phyloP scores from a whole-genome alignment of 2,888 invertebrate genomes.

The Calliopum simillimum region DNA sequence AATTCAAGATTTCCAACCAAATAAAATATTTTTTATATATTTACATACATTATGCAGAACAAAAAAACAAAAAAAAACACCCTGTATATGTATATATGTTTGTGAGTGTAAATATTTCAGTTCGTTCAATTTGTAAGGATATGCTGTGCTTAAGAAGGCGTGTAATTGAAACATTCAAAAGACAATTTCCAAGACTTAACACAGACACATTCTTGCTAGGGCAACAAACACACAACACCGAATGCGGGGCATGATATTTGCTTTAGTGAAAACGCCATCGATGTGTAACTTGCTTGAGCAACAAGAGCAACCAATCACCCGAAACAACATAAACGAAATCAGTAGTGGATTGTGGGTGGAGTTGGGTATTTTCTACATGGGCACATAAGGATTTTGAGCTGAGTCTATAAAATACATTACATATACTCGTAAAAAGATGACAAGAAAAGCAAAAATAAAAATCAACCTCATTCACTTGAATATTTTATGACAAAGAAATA shows the following conservation, averaged over 20 bases:
- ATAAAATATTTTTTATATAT: too few species aligned
- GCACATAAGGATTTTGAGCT: too few species aligned
- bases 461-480: background rate
- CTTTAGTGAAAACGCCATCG: conserved; percentile 5
- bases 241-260: background rate
- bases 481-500: background rate
- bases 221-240: conserved; percentile 44
- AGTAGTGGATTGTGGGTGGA: background rate
- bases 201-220: conserved; percentile 59
- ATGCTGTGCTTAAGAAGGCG: conserved; percentile 69
- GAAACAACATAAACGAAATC: conserved; percentile 19
- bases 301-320: conserved; percentile 45
- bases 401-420: background rate
- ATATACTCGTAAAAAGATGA: conserved; percentile 8
- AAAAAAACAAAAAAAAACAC: too few species aligned
- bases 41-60: too few species aligned
- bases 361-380: too few species aligned
- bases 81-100: conserved; percentile 3
- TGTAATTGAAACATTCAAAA: conserved; percentile 69
- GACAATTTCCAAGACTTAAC: conserved; percentile 67
- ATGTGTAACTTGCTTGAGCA: background rate
- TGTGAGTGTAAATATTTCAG: conserved; percentile 20
- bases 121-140: conserved; percentile 58
- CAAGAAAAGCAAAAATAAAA: background rate
- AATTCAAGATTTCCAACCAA: too few species aligned